Evolutionary conservation across 2,888 invertebrate species (phyloP).

Genomic region (Nemoura dubitans): DNA sequence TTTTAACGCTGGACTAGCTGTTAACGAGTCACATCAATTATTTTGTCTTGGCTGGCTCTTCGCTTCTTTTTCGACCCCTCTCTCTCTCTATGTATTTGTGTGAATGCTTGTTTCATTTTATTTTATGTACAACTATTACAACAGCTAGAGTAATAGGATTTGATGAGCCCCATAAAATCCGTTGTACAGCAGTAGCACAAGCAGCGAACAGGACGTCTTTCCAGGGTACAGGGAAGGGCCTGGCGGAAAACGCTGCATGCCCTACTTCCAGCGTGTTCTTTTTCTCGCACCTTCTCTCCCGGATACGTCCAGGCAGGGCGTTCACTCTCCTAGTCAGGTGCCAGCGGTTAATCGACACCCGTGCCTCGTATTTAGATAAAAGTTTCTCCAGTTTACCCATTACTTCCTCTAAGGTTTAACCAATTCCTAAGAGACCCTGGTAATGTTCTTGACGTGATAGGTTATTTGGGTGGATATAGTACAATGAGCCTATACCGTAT

Average conservation of each 20-base stretch:
- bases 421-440: not conserved
- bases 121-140: not conserved
- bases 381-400: not conserved
- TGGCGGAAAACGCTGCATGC: not conserved
- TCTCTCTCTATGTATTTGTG: not conserved
- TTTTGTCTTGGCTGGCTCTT: not conserved
- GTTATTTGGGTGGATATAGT: not conserved
- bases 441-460: not conserved
- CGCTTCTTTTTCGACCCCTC: no score
- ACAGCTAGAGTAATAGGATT: not conserved
- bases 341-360: not conserved
- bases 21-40: constrained; percentile 7
- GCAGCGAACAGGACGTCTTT: not conserved
- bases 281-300: not conserved
- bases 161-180: not conserved
- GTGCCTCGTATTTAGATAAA: not conserved
- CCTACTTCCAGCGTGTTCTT: not conserved
- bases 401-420: no score
- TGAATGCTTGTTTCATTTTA: not conserved
- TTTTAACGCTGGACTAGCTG: constrained; percentile 12
- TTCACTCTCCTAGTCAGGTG: not conserved
- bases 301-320: not conserved
- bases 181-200: not conserved
- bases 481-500: no score
- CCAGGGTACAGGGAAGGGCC: not conserved